These are phyloP conservation scores for Crotophaga sulcirostris DNA, from an alignment of 2,113 vertebrate genomes.

Conservation along the genomic window DNA sequence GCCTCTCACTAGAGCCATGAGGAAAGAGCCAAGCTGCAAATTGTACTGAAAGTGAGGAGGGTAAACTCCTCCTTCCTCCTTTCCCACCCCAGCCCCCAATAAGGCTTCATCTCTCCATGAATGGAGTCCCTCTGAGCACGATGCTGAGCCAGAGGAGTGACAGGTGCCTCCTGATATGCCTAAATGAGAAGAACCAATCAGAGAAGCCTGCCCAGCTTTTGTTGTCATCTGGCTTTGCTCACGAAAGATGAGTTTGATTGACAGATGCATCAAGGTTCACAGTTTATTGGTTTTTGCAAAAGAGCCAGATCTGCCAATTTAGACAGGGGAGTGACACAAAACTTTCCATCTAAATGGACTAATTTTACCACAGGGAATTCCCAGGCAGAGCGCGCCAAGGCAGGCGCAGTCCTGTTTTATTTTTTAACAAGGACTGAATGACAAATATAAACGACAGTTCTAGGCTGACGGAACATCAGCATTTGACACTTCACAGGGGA, in stretches of 20 bases:
- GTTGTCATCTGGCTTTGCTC: constrained; percentile 88
- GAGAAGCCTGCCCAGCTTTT: constrained; percentile 75
- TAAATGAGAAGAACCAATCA: constrained; percentile 87
- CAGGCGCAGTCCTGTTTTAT: constrained; percentile 80
- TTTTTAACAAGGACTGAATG: constrained; percentile 92
- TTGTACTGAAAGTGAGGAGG: not conserved
- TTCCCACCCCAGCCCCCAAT: constrained; percentile 14
- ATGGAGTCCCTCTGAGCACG: constrained; percentile 66
- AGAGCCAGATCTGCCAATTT: constrained; percentile 94
- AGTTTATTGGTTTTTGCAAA: constrained; percentile 93
- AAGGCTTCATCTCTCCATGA: constrained; percentile 68
- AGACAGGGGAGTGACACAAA: constrained; percentile 93
- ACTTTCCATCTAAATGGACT: constrained; percentile 94
- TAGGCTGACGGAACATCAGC: constrained; percentile 86
- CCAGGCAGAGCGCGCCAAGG: constrained; percentile 80
- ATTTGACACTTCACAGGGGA: constrained; percentile 89
- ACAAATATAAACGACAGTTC: constrained; percentile 91
- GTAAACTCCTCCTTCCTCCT: constrained; percentile 54
- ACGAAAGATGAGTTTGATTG: constrained; percentile 87
- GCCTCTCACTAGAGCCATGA: not conserved
- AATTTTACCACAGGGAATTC: constrained; percentile 94
- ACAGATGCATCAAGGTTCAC: constrained; percentile 91
- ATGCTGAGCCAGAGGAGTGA: constrained; percentile 80
- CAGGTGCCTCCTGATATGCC: constrained; percentile 91
- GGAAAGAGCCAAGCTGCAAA: not conserved